Base-by-base conservation (phyloP, 23 tunicate species). In the Halocynthia roretzi region DNA sequence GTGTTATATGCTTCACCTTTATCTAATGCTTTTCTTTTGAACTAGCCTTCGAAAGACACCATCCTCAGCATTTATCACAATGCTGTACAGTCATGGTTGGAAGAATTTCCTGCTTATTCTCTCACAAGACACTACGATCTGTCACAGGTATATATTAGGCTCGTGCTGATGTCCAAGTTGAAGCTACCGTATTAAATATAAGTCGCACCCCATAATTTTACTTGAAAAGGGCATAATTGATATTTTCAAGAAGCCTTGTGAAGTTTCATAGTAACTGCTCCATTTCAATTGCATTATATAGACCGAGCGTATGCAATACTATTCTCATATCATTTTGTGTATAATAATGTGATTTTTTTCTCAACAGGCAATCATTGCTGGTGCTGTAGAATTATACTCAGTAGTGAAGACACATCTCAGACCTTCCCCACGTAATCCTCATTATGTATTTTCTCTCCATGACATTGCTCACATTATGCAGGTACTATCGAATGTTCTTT, bases 51-150 rank as follows among this genome's bases (percentile, higher is more conserved):
- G 11, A 74, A 69, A 51, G 96, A 89, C 44, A 56, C 86, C 10
- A 80, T 89, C 6, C 57, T 89, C 49, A 89, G 96, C 82, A 89
- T 89, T 23, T 89, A 89, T 67, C 89, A 89, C 83, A 63, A 80
- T 70, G 54, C 89, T 11, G 87, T 91, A 7, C 90, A 85, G 72
- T 85, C 90, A 6, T 91, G 97, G 97, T 62, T 91, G 15, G 97
- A 91, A 64, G 97, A 91, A 70, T 91, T 91, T 67, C 97, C 97
- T 12, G 87, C 87, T 6, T 82, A 85, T 58, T 87, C 97, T n/a
- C 65, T 91, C 10, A 71, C 81, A n/a, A 71, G 96, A 52, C 89
- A 85, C 68, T 85, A 85, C 61, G 97, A 91, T 62, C 52, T 91
- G 51, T 83, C 91, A 5, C 90, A 91, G 87, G 97, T 91, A 68